Evolutionary conservation across 2,797 vertebrate genomes (phyloP).

Genomic region (Chaetophractus vellerosus): DNA sequence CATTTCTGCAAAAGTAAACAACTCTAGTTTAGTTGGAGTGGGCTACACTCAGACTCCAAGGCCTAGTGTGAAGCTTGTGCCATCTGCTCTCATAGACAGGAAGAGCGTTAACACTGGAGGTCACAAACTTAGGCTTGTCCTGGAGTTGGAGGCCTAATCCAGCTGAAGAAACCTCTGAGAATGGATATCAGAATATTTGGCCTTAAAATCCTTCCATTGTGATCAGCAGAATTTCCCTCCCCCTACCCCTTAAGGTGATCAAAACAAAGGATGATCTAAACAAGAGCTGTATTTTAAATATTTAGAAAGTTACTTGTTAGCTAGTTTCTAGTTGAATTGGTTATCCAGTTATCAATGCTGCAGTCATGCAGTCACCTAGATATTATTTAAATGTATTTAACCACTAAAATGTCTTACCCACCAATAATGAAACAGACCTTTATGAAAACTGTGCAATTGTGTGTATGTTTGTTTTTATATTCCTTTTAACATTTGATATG

Average conservation of each 20-base stretch:
- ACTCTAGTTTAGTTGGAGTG: constrained; percentile 95
- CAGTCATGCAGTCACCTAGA: constrained; percentile 91
- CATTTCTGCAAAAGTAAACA: constrained; percentile 94
- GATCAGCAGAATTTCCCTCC: constrained; percentile 92
- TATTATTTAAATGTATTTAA: constrained; percentile 92
- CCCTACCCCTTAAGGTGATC: constrained; percentile 86
- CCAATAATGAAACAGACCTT: constrained; percentile 84
- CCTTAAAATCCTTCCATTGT: constrained; percentile 92
- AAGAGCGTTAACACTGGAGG: no score
- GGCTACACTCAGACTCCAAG: constrained; percentile 95
- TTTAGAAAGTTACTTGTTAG: constrained; percentile 90
- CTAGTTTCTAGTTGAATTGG: constrained; percentile 88
- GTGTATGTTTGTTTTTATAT: no score
- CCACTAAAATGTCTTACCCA: constrained; percentile 79
- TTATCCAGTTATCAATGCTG: constrained; percentile 90
- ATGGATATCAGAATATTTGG: constrained; percentile 93
- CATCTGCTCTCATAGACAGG: no score
- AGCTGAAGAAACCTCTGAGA: constrained; percentile 91
- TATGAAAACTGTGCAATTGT: constrained; percentile 80
- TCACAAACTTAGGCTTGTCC: no score
- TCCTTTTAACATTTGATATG: no score
- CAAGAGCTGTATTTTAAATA: constrained; percentile 88
- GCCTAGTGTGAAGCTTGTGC: constrained; percentile 82
- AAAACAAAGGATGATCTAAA: constrained; percentile 87
- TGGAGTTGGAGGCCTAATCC: no score